Percentiles rank a stretch among this genome's conserved stretches.
Evolutionary conservation across 2,797 vertebrate species (phyloP).

Genomic region (Poeciliopsis turneri): DNA sequence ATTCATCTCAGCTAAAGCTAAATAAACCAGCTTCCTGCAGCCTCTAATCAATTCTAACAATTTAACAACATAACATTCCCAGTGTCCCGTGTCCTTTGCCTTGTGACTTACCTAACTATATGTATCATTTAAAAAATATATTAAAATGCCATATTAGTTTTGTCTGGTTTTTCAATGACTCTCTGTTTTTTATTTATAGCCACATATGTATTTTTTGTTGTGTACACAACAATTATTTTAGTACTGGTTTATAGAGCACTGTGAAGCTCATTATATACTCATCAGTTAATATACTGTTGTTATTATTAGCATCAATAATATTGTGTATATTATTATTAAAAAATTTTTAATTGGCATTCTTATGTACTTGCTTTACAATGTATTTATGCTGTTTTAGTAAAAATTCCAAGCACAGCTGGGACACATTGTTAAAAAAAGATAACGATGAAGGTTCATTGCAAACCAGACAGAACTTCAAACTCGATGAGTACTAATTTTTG

Average conservation of each 20-base stretch:
- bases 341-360: not conserved
- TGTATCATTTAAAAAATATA: constrained; percentile 49
- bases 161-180: constrained; percentile 74
- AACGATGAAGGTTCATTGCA: constrained; percentile 27
- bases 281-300: too few species aligned
- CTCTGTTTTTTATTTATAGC: constrained; percentile 3
- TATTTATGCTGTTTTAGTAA: not conserved
- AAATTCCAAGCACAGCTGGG: not conserved
- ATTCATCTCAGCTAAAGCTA: constrained; percentile 60
- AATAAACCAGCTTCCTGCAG: constrained; percentile 80
- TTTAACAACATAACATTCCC: constrained; percentile 80
- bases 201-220: not conserved
- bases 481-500: constrained; percentile 66
- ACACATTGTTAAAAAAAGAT: constrained; percentile 3
- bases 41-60: constrained; percentile 79
- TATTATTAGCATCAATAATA: too few species aligned
- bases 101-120: constrained; percentile 68
- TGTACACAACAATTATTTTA: not conserved
- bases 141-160: constrained; percentile 64
- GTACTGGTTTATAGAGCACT: not conserved
- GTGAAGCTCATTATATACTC: not conserved
- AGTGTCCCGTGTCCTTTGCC: constrained; percentile 65
- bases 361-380: not conserved
- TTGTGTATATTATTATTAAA: too few species aligned
- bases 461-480: constrained; percentile 78